Base-by-base conservation (phyloP, 92 coral and sea anemone species). In the Siderastrea siderea region DNA sequence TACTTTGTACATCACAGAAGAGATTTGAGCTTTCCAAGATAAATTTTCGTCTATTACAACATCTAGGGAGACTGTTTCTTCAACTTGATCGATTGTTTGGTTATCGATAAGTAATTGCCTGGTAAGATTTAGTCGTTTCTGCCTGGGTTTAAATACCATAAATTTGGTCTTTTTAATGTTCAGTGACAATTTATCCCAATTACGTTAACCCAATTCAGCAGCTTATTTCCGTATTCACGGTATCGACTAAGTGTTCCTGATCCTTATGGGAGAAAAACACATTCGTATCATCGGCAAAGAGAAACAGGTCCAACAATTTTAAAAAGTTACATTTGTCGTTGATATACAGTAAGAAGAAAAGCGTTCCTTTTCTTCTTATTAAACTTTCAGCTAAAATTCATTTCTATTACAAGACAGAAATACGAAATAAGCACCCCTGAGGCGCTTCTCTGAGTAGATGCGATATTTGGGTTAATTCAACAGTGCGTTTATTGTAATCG, bases 231-330 rank as follows among this genome's bases (percentile, higher is more conserved):
- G n/a, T 17, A 60, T 60, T 60, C 64, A 60, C 3, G 15, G 64
- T 60, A 11, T 60, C 15, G 11, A 11, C 64, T 17, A 60, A 17
- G 15, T 11, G 11, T 14, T 60, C 64, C 15, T 60, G 11, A 60
- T 68, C 73, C 17, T 26, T 26, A 68, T 68, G 73, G 3, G 73
- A 77, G 19, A 50, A 74, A 77, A 77, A 77, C 15, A 68, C 46
- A 60, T 71, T 68, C 19, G 87, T 83, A 16, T 83, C 78, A 70
- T 83, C 87, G 4, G 87, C 87, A 70, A 83, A 83, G 7, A 83
- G 64, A n/a, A 83, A 51, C 45, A 71, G 45, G 3, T 69, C 65
- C 52, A 71, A 45, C 8, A 26, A 26, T 17, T 83, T 47, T 47
- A 78, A 83, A 14, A 53, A 79, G 52, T 83, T 83, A 45, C 64